Evolutionary conservation across 2,888 invertebrate species (phyloP).

Genomic region (Xanthia icteritia): DNA sequence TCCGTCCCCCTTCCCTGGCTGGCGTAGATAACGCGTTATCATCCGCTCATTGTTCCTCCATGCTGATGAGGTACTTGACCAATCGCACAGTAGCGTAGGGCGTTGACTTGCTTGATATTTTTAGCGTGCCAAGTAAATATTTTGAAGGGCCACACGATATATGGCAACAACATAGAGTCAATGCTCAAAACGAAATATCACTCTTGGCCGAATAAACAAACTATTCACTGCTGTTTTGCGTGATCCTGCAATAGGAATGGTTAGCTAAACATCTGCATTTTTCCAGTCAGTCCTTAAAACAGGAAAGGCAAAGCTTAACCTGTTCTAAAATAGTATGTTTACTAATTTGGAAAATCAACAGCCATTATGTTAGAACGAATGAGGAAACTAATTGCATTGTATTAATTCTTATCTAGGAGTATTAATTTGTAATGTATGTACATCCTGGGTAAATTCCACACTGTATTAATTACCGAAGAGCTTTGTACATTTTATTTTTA

Average conservation of each 20-base stretch:
- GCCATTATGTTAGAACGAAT: constrained; percentile 66
- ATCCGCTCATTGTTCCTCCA: constrained; percentile 89
- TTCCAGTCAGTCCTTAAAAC: neutral
- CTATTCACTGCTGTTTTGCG: constrained; percentile 1
- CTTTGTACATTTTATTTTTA: constrained; percentile 64
- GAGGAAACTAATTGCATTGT: constrained; percentile 65
- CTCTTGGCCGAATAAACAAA: constrained; percentile 20
- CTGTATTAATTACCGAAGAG: constrained; percentile 49
- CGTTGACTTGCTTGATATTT: constrained; percentile 82
- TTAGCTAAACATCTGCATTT: constrained; percentile 13
- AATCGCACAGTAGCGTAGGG: constrained; percentile 77
- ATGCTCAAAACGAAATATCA: constrained; percentile 33
- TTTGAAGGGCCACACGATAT: constrained; percentile 57
- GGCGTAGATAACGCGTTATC: constrained; percentile 88
- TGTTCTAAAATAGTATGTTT: constrained; percentile 59
- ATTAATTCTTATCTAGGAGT: constrained; percentile 60
- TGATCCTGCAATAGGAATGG: neutral
- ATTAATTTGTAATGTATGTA: constrained; percentile 39
- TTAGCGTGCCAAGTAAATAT: constrained; percentile 72
- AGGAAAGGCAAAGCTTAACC: constrained; percentile 52
- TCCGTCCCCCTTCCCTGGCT: constrained; percentile 72
- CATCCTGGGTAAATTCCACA: constrained; percentile 70
- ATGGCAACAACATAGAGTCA: constrained; percentile 35
- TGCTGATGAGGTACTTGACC: constrained; percentile 82
- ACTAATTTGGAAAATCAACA: constrained; percentile 69